Evolutionary conservation across 2,888 invertebrate species (phyloP), one percentile per base, ranked within the genome.

Genomic region (Bembecia ichneumoniformis): DNA sequence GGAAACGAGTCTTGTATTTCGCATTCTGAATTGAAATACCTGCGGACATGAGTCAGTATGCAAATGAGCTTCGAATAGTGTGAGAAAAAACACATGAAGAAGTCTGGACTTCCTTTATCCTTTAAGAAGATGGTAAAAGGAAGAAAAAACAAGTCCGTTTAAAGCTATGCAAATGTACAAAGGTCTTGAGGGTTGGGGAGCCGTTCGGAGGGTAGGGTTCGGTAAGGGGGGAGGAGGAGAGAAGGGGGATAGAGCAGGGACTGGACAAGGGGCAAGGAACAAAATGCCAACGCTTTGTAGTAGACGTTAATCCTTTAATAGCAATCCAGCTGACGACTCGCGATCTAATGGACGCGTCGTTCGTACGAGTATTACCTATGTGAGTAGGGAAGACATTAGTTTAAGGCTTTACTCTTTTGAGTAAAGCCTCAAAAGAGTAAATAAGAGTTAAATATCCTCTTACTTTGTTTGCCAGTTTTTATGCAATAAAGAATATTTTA

Each of bases 121-220:
- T 74, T 72, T 82, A 82, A 81, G 79, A 78, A 76, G 71, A 68
- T 64, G 70, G 71, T 59, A 28, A 28, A 28, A 28, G 60, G 65
- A 66, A 70, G 73, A 77, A 78, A 82, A 81, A 82, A 76, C 64
- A 74, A 82, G 77, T 77, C 70, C 52, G 52, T 58, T 68, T 68
- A 82, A 82, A 82, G 82, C 82, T 84, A 86, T 86, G 84, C 82
- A 86, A 86, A 86, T 86, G 76, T 79, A 73, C 73, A 74, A 80
- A 82, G 78, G 79, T 82, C 83, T 84, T 82, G 69, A 80, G 78
- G 81, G 78, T 71, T 68, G 66, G 57, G 52, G 60, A 57, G 62
- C 60, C 57, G 62, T 56, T 63, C 54, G 54, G 40, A 14, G 13
- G 13, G 40, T 13, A 57, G 59, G 63, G 57, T 51, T 48, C 15